Evolutionary conservation across 2,113 vertebrate genomes (phyloP), one percentile per base, ranked within the genome.

Genomic region (Elaphurus davidianus): DNA sequence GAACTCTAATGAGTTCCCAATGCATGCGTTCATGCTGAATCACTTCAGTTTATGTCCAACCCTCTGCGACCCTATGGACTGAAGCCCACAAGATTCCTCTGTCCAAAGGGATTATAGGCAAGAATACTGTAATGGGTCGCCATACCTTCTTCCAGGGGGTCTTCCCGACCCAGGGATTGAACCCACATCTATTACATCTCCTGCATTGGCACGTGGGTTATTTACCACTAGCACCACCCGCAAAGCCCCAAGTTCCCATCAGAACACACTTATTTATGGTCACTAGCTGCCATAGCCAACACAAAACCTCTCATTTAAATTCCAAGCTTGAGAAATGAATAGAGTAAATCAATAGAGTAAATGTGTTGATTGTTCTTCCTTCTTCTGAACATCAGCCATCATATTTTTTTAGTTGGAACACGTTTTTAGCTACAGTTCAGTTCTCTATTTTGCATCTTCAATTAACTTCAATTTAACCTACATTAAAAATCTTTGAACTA

Each of bases 401-500:
- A 15, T 83, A 64, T 60, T 95, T 52, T 94, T 94, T 87, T 55
- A 84, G 52, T 33, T 47, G 17, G 2, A 91, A 47, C 1, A 2
- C 64, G 19, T 15, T 79, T 88, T 96, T 87, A 92, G 30, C 50
- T 95, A 52, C 2, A 62, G 50, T 91, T 96, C 78, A 93, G 7
- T 78, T 93, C 36, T 55, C 36, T 78, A 57, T 43, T 87, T 45
- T 87, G 30, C 9, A 97, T 90, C 40, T 93, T 95, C 64, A 90
- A 83, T 60, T 93, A 83, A 67, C 79, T 84, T 97, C 54, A 57
- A 47, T 78, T 85, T 97, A 97, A 92, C 84, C 40, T 71, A 67
- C 14, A 93, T 86, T 92, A 95, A 85, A 25, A 55, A 78, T 62
- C 87, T 95, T 90, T 84, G 60, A 96, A 90, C 54, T 84, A 96